Evolutionary conservation across 2,888 invertebrate species (phyloP), one percentile per base, ranked within the genome.

Genomic region (Tolmerus cingulatus): DNA sequence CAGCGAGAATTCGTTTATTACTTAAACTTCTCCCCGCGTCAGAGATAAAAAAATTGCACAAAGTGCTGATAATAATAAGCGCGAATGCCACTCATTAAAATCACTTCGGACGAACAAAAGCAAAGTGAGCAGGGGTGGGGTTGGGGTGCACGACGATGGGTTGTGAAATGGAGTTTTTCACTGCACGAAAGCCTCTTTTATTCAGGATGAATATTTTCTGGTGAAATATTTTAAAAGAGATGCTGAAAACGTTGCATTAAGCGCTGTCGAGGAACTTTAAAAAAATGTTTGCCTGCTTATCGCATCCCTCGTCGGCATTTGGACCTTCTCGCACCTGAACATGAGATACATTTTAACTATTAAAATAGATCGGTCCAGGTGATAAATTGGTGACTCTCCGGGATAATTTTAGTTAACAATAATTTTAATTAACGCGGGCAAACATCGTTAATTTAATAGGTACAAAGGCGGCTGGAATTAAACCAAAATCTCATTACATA

Each of bases 401-500:
- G 51, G 23, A 79, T 79, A 79, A 79, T 79, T 82, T 82, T 76
- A 66, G 40, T 66, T 82, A 82, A 57, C 82, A 82, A 82, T 57
- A 82, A 85, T 85, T 85, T 85, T 85, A 85, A 85, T 85, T 85
- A 85, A 85, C 74, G 30, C 51, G 16, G 23, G 34, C 74, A 85
- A 74, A 74, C 43, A 85, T 14, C 51, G 85, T 74, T 74, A 74
- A 82, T 82, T 82, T 57, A 82, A 82, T 82, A 37, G 27, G 23
- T n/a, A 85, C 30, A 85, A 85, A 85, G 27, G 66, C 16, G 30
- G 23, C 14, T 23, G 43, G 27, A 85, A 46, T 46, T 74, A 46
- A 74, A 85, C 85, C 27, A 43, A 85, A 85, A 85, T 85, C 85
- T 85, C 85, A 85, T 85, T 85, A 85, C 85, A 74, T 74, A 37